phyloP scores from a whole-genome alignment of 2,113 vertebrate genomes.

The Gallinago undulata region DNA sequence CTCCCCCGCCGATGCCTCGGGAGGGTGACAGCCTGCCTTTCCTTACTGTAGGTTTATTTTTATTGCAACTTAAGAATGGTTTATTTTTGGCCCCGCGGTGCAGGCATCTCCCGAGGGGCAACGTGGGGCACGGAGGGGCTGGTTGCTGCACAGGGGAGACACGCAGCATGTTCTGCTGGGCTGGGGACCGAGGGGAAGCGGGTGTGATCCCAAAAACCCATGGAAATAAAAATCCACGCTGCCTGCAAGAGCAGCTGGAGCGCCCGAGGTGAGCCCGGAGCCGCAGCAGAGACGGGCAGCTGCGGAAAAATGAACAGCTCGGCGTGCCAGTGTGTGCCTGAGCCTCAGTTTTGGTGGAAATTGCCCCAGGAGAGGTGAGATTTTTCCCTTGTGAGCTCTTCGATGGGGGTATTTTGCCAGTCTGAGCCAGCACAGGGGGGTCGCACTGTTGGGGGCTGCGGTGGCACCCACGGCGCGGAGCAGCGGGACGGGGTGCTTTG shows the following conservation, averaged over 20 bases:
- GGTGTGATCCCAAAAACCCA: neutral
- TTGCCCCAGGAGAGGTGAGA: fast-evolving
- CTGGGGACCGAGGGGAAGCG: fast-evolving
- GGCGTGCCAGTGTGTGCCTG: fast-evolving
- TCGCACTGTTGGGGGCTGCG: fast-evolving
- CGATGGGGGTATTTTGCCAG: fast-evolving
- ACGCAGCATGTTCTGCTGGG: neutral
- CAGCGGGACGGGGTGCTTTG: neutral
- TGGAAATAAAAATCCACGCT: neutral
- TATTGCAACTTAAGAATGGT: neutral
- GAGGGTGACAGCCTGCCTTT: neutral
- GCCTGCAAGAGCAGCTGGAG: neutral
- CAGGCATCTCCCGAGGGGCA: neutral
- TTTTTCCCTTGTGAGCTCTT: neutral
- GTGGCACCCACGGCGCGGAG: fast-evolving
- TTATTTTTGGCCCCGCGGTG: neutral
- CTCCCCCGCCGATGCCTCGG: neutral
- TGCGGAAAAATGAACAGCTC: neutral
- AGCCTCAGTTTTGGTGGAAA: neutral
- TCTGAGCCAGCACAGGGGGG: fast-evolving
- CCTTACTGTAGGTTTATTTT: neutral
- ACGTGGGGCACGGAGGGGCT: neutral
- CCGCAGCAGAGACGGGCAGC: neutral
- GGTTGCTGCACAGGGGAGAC: neutral
- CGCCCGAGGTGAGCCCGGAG: fast-evolving